phyloP scores from a whole-genome alignment of 2,797 vertebrate species.

The Myotis myotis region DNA sequence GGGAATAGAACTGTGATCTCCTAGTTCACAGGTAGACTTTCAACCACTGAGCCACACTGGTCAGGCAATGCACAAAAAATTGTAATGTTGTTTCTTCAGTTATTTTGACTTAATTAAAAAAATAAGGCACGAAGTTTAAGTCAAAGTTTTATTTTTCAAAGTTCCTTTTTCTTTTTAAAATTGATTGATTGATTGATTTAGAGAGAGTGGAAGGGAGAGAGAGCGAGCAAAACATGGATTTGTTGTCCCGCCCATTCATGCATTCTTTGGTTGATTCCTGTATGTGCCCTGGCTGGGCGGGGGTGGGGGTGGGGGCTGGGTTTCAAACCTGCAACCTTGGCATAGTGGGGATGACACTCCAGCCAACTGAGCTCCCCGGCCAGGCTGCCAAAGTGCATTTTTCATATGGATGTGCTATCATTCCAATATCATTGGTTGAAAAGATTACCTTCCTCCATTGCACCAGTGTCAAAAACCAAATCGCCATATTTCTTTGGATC shows the following conservation, averaged over 20 bases:
- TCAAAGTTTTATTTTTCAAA: background rate
- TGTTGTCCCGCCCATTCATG: background rate
- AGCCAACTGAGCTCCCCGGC: background rate
- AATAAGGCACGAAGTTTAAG: background rate
- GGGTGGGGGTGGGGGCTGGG: accelerated
- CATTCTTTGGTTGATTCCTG: background rate
- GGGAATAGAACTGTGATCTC: background rate
- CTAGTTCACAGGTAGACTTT: background rate
- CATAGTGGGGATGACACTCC: background rate
- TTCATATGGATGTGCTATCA: background rate
- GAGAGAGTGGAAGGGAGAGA: background rate
- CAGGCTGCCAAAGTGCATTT: background rate
- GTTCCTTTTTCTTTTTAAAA: background rate
- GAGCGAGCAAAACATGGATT: background rate
- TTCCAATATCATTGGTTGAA: background rate
- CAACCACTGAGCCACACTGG: background rate
- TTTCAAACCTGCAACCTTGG: background rate
- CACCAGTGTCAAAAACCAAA: background rate
- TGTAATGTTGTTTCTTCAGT: background rate
- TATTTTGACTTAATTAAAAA: background rate
- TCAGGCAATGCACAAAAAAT: background rate
- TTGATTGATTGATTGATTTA: background rate
- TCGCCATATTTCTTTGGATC: background rate
- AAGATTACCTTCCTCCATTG: background rate
- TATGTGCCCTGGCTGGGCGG: background rate